Evolutionary conservation across 2,797 vertebrate genomes (phyloP).

Genomic region (Buphagus erythrorhynchus): DNA sequence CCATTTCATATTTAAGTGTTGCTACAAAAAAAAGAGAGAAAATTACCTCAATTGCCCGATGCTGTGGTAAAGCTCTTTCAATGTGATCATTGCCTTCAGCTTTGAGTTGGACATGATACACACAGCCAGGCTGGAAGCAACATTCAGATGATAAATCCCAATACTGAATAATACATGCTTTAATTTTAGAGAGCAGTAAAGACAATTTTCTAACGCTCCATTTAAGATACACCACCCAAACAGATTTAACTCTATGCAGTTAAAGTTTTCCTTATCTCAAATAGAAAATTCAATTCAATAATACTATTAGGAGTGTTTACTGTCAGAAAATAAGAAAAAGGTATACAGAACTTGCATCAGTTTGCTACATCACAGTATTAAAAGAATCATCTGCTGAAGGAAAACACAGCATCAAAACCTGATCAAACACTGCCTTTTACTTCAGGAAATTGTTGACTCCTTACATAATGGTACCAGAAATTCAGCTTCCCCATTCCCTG

Average conservation of each 20-base stretch:
- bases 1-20: background rate
- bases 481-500: background rate
- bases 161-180: background rate
- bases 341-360: background rate
- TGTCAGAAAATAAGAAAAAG: background rate
- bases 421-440: background rate
- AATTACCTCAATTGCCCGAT: constrained; percentile 88
- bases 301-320: background rate
- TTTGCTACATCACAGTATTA: background rate
- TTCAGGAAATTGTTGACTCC: background rate
- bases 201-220: background rate
- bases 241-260: background rate
- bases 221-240: background rate
- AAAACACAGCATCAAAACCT: background rate
- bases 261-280: background rate
- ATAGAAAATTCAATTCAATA: background rate
- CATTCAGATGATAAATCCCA: background rate
- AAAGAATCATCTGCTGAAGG: background rate
- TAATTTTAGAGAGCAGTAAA: background rate
- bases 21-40: background rate
- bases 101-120: constrained; percentile 92
- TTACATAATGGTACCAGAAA: background rate
- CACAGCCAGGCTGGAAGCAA: constrained; percentile 85
- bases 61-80: constrained; percentile 91
- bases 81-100: constrained; percentile 96